Conservation (phyloP, 2,797 vertebrate species). For the Neosilurus mollespiculum region DNA sequence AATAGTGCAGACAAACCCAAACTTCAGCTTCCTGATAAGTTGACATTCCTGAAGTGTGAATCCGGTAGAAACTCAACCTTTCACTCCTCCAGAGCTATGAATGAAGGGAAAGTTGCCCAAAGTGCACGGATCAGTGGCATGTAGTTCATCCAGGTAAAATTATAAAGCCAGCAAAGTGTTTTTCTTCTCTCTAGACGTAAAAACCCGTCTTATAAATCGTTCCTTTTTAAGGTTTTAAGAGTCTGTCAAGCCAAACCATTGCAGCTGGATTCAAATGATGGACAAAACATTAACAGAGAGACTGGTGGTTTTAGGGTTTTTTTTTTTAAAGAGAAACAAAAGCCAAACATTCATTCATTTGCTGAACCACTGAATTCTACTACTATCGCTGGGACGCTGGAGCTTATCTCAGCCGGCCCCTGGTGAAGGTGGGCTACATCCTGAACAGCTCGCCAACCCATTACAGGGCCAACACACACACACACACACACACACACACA, state of each 20-base stretch:
- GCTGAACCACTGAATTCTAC: too few relatives aligned
- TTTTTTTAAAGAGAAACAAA: too few relatives aligned
- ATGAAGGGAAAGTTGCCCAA: not conserved
- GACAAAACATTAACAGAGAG: not conserved
- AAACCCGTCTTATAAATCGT: not conserved
- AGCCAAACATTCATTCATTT: not conserved
- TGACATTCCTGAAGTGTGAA: not conserved
- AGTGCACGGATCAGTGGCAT: not conserved
- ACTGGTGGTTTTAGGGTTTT: too few relatives aligned
- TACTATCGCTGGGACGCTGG: too few relatives aligned
- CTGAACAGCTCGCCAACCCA: too few relatives aligned
- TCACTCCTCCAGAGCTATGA: not conserved
- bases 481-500: too few relatives aligned
- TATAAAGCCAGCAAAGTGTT: not conserved
- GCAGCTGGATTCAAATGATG: not conserved
- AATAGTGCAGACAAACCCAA: not conserved
- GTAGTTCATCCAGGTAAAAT: constrained; percentile 17
- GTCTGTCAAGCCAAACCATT: not conserved
- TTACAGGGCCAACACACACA: too few relatives aligned
- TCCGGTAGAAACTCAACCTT: not conserved
- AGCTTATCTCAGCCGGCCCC: too few relatives aligned
- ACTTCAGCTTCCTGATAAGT: not conserved
- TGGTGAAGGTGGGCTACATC: too few relatives aligned
- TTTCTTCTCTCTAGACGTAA: not conserved
- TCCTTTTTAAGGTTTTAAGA: not conserved